phyloP scores from a whole-genome alignment of 2,888 invertebrate species.

The Perizoma flavofasciatum region DNA sequence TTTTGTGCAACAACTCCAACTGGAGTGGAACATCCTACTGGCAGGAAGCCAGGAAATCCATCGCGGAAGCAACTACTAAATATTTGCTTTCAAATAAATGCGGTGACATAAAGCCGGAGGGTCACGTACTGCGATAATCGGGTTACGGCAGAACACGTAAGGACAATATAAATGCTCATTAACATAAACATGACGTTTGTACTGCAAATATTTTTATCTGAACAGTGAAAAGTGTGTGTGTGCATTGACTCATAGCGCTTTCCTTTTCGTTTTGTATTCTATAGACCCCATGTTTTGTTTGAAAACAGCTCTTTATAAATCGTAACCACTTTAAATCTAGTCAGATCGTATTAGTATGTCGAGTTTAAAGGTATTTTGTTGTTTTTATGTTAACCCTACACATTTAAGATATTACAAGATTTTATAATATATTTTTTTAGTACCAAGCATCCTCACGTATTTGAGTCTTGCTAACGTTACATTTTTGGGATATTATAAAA shows the following conservation, averaged over 20 bases:
- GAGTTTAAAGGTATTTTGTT: constrained; percentile 8
- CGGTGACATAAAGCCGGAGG: constrained; percentile 37
- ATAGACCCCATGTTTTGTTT: constrained; percentile 38
- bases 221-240: constrained; percentile 23
- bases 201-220: constrained; percentile 45
- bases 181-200: constrained; percentile 60
- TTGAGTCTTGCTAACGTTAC: too few relatives aligned
- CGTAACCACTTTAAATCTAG: constrained; percentile 7
- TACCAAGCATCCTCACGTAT: too few relatives aligned
- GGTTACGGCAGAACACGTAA: constrained; percentile 60
- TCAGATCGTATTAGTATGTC: constrained; percentile 11
- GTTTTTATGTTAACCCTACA: background rate
- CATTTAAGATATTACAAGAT: too few relatives aligned
- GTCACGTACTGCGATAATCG: constrained; percentile 66
- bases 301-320: constrained; percentile 17
- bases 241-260: constrained; percentile 53
- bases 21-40: constrained; percentile 40
- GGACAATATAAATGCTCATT: constrained; percentile 58
- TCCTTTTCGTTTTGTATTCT: constrained; percentile 59
- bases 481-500: too few relatives aligned
- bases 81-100: constrained; percentile 63
- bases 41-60: constrained; percentile 47
- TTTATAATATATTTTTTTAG: too few relatives aligned
- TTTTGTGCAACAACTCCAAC: background rate
- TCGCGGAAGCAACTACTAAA: constrained; percentile 48